Evolutionary conservation across 2,888 invertebrate species (phyloP).

Genomic region (Aporophyla lueneburgensis): DNA sequence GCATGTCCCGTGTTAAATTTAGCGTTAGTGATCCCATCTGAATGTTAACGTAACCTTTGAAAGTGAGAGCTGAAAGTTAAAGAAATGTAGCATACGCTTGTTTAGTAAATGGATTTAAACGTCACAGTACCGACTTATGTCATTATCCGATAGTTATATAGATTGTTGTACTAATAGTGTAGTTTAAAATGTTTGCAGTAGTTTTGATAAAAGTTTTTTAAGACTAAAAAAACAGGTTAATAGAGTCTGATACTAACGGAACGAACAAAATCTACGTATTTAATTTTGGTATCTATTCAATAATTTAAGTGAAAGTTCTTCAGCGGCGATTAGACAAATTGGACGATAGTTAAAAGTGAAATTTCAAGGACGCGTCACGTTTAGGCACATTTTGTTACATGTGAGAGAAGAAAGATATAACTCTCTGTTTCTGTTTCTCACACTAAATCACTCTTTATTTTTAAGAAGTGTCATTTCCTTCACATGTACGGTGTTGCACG

Average conservation of each 20-base stretch:
- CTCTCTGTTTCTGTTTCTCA: too few relatives aligned
- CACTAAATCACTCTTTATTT: too few relatives aligned
- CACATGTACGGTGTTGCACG: too few relatives aligned
- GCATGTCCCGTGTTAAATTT: conserved; percentile 86
- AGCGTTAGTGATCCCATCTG: conserved; percentile 88
- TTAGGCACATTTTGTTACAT: too few relatives aligned
- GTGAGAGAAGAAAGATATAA: too few relatives aligned
- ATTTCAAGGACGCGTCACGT: too few relatives aligned
- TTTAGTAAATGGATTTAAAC: conserved; percentile 55
- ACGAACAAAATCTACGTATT: neutral
- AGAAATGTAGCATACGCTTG: conserved; percentile 60
- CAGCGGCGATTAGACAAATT: too few relatives aligned
- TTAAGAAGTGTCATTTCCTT: too few relatives aligned
- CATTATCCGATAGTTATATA: neutral
- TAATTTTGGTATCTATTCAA: neutral
- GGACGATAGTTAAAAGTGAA: too few relatives aligned
- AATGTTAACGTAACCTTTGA: conserved; percentile 73
- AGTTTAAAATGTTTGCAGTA: neutral
- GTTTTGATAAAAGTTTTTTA: neutral
- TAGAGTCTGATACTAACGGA: neutral
- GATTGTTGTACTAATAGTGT: neutral
- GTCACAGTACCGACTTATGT: conserved; percentile 16
- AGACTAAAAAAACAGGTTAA: neutral
- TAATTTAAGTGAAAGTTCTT: neutral
- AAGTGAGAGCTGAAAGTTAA: conserved; percentile 80